Percentiles rank a stretch among this genome's conserved stretches.
Evolutionary conservation across 2,888 invertebrate genomes (phyloP).

Genomic region (Drosophila putrida): DNA sequence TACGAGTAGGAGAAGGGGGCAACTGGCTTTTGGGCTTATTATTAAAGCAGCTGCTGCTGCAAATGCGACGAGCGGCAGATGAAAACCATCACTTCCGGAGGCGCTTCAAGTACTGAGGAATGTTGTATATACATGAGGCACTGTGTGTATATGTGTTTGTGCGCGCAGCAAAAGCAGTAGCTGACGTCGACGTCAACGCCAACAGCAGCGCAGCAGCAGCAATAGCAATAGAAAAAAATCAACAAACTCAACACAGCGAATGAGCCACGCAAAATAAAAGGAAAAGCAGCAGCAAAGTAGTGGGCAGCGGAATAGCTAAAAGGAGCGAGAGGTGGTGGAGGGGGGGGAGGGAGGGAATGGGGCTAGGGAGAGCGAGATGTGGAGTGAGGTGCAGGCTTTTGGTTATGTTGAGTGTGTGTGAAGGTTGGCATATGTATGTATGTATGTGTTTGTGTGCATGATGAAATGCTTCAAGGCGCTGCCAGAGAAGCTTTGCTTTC

Average conservation of each 20-base stretch:
- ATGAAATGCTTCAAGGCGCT: slow-evolving; percentile 52
- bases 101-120: slow-evolving; percentile 85
- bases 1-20: background rate
- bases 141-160: slow-evolving; percentile 26
- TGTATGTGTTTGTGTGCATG: slow-evolving; percentile 28
- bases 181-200: slow-evolving; percentile 39
- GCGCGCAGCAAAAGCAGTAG: slow-evolving; percentile 42
- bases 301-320: slow-evolving; percentile 36
- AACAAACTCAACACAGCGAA: slow-evolving; percentile 58
- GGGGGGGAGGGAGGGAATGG: background rate
- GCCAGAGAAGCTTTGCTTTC: slow-evolving; percentile 32
- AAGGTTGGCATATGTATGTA: slow-evolving; percentile 19
- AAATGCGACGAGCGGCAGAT: slow-evolving; percentile 75
- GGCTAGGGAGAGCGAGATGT: background rate
- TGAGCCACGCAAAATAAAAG: slow-evolving; percentile 74
- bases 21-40: slow-evolving; percentile 33
- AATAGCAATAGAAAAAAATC: slow-evolving; percentile 40
- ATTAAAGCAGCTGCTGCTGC: slow-evolving; percentile 60
- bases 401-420: background rate
- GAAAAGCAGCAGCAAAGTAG: slow-evolving; percentile 63
- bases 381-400: background rate
- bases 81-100: slow-evolving; percentile 86
- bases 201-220: slow-evolving; percentile 22
- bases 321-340: slow-evolving; percentile 16
- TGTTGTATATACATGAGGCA: slow-evolving; percentile 69